Evolutionary conservation across 2,888 invertebrate genomes (phyloP).

Genomic region (Drosophila dives): DNA sequence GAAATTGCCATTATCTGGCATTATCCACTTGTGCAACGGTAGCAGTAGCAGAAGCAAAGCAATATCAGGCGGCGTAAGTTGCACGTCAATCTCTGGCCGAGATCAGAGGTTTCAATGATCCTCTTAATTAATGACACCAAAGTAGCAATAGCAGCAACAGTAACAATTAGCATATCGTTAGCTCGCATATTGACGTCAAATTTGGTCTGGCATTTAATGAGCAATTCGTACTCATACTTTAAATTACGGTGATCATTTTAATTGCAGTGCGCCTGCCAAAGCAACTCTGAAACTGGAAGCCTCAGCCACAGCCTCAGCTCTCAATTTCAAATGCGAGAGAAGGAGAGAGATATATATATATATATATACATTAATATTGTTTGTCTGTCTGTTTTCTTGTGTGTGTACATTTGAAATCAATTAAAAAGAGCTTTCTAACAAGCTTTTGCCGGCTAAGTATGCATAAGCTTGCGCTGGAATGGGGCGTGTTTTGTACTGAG

Average conservation of each 20-base stretch:
- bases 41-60: slow-evolving; percentile 35
- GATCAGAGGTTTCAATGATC: slow-evolving; percentile 72
- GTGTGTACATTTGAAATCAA: slow-evolving; percentile 55
- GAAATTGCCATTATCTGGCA: slow-evolving; percentile 82
- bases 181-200: slow-evolving; percentile 78
- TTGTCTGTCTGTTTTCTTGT: slow-evolving; percentile 16
- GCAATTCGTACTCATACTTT: slow-evolving; percentile 57
- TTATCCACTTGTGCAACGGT: slow-evolving; percentile 80
- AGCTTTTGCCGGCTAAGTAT: slow-evolving; percentile 42
- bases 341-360: slow-evolving; percentile 16
- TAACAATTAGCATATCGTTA: slow-evolving; percentile 79
- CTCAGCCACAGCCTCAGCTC: too few species aligned
- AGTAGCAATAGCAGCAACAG: slow-evolving; percentile 24
- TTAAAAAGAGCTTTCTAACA: slow-evolving; percentile 64
- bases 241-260: slow-evolving; percentile 80
- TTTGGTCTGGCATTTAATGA: slow-evolving; percentile 65
- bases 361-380: slow-evolving; percentile 9
- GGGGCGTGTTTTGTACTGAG: slow-evolving; percentile 59
- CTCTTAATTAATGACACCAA: slow-evolving; percentile 75
- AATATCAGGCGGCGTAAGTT: slow-evolving; percentile 62
- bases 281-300: slow-evolving; percentile 35
- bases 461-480: slow-evolving; percentile 30
- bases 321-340: slow-evolving; percentile 43
- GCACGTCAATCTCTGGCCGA: slow-evolving; percentile 68
- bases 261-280: slow-evolving; percentile 78